Percentiles rank a stretch among this genome's conserved stretches.
Evolutionary conservation across 2,888 invertebrate species (phyloP).

Genomic region (Congeria kusceri): DNA sequence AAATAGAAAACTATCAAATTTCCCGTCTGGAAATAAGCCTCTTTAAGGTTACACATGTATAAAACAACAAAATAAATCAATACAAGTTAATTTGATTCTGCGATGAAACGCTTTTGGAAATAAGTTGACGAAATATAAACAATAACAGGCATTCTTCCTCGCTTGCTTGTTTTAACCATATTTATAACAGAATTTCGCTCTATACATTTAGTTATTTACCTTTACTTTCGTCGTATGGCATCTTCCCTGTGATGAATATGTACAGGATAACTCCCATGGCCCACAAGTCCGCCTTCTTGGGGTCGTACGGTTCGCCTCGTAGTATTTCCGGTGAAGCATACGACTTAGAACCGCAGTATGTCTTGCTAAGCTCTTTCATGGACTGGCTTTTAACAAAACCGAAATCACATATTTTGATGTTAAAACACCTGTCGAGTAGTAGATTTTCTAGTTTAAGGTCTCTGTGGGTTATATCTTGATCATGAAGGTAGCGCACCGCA

Average conservation of each 20-base stretch:
- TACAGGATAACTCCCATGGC: slow-evolving; percentile 86
- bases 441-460: slow-evolving; percentile 87
- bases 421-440: slow-evolving; percentile 85
- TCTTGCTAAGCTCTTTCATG: slow-evolving; percentile 83
- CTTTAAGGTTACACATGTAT: no score
- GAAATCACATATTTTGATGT: slow-evolving; percentile 86
- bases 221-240: slow-evolving; percentile 86
- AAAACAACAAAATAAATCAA: no score
- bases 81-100: no score
- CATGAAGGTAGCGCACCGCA: slow-evolving; percentile 85
- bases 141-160: no score
- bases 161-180: no score
- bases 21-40: no score
- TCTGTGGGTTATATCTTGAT: slow-evolving; percentile 85
- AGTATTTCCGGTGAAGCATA: slow-evolving; percentile 86
- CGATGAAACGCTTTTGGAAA: no score
- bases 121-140: no score
- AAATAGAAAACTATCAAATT: no score
- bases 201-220: slow-evolving; percentile 36
- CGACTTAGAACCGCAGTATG: slow-evolving; percentile 87
- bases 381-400: slow-evolving; percentile 85
- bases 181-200: no score
- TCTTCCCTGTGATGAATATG: slow-evolving; percentile 85
- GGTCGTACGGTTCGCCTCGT: slow-evolving; percentile 86
- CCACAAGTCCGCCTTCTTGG: slow-evolving; percentile 86